Evolutionary conservation across 2,797 vertebrate species (phyloP).

Genomic region (Esox lucius): DNA sequence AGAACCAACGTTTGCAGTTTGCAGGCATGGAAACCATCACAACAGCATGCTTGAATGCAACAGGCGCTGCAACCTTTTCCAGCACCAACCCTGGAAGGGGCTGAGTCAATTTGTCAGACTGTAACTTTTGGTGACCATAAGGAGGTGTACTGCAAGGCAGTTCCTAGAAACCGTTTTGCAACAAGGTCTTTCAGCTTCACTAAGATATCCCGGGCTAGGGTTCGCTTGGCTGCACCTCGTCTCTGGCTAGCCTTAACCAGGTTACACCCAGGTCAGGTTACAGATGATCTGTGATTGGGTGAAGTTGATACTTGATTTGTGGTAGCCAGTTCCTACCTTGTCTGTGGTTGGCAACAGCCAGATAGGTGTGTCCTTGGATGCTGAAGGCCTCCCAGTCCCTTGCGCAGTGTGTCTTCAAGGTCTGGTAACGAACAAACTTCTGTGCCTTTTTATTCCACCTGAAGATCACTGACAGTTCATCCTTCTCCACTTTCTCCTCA

Average conservation of each 20-base stretch:
- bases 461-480: conserved; percentile 89
- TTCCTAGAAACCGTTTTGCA: background rate
- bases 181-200: background rate
- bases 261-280: background rate
- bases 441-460: conserved; percentile 88
- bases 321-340: conserved; percentile 77
- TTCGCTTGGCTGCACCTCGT: too few species aligned
- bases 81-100: too few species aligned
- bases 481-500: conserved; percentile 60
- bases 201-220: background rate
- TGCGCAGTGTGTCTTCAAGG: conserved; percentile 86
- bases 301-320: conserved; percentile 87
- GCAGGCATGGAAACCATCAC: too few species aligned
- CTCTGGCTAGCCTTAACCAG: too few species aligned
- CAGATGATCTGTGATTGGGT: background rate
- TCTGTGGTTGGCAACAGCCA: conserved; percentile 95
- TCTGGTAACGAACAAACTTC: conserved; percentile 84
- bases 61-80: too few species aligned
- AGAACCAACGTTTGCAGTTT: too few species aligned
- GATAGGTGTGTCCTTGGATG: conserved; percentile 85
- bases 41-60: too few species aligned
- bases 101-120: too few species aligned
- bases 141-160: background rate
- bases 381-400: conserved; percentile 96
- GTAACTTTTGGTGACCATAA: too few species aligned